A percentile compares a stretch with the other conserved stretches of the same genome.
phyloP scores from a whole-genome alignment of 2,888 invertebrate genomes.

The Lasioglossum vierecki region DNA sequence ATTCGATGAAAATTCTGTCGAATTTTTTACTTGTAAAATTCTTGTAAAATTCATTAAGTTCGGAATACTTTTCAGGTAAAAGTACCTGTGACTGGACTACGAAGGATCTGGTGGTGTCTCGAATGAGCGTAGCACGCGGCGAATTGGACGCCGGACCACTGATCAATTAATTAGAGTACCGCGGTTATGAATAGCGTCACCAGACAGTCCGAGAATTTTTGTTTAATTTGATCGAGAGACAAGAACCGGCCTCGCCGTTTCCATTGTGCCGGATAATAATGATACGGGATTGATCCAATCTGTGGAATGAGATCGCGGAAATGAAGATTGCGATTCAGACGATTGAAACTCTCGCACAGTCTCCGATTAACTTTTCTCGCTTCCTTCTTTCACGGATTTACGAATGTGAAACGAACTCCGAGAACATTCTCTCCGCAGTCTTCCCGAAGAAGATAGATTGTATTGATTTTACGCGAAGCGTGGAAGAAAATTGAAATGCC shows the following conservation, averaged over 20 bases:
- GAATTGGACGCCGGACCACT: neutral
- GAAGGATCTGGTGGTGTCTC: neutral
- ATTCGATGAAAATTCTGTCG: too few species aligned
- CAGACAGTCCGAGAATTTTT: neutral
- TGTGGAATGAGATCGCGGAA: neutral
- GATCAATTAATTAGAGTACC: slow-evolving; percentile 9
- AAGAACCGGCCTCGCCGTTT: neutral
- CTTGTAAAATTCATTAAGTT: too few species aligned
- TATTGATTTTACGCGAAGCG: neutral
- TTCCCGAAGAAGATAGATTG: neutral
- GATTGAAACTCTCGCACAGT: neutral
- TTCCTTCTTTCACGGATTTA: neutral
- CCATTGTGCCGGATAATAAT: neutral
- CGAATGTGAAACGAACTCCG: neutral
- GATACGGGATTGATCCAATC: neutral
- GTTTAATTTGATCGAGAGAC: neutral
- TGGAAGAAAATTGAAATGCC: neutral
- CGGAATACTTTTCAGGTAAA: too few species aligned
- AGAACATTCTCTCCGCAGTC: neutral
- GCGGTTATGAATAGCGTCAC: too few species aligned
- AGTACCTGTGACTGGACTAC: too few species aligned
- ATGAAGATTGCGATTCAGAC: neutral
- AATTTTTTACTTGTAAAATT: too few species aligned
- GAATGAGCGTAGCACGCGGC: neutral
- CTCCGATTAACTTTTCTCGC: neutral